phyloP scores from a whole-genome alignment of 2,113 vertebrate species.

The Oncorhynchus keta region DNA sequence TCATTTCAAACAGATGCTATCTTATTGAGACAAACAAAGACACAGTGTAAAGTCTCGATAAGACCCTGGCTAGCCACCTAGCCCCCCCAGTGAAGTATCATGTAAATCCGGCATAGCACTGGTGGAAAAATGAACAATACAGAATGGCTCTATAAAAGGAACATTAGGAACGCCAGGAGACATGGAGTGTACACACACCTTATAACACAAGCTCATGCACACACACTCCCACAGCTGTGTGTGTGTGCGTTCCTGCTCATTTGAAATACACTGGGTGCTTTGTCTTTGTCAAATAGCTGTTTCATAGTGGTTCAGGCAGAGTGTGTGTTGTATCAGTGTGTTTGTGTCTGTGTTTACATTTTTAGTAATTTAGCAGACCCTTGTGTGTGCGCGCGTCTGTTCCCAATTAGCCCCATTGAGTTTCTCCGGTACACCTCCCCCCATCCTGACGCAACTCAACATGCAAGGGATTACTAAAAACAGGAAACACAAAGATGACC shows the following conservation, averaged over 20 bases:
- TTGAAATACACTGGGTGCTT: conserved; percentile 50
- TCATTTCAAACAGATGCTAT: too few relatives aligned
- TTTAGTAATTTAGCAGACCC: too few relatives aligned
- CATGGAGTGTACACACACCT: not conserved
- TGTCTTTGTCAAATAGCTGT: conserved; percentile 47
- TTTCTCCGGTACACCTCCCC: conserved; percentile 57
- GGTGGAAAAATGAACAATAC: not conserved
- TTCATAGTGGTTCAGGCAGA: not conserved
- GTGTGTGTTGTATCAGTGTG: not conserved
- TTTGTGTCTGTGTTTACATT: not conserved
- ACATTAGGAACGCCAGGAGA: not conserved
- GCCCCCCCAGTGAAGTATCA: not conserved
- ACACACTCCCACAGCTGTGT: conserved; percentile 5
- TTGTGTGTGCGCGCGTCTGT: conserved; percentile 34
- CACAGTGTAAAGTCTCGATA: not conserved
- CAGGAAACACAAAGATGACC: conserved; percentile 10
- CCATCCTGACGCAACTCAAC: conserved; percentile 42
- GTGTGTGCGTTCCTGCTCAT: conserved; percentile 36
- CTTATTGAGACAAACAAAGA: not conserved
- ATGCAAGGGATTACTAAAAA: conserved; percentile 38
- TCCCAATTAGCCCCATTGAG: conserved; percentile 54
- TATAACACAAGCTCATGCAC: conserved; percentile 17
- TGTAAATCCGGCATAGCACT: not conserved
- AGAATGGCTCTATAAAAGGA: not conserved
- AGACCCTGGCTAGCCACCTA: not conserved